Evolutionary conservation across 92 coral and sea anemone species (phyloP), one percentile per base, ranked within the genome.

Genomic region (Epizoanthus scotinus): DNA sequence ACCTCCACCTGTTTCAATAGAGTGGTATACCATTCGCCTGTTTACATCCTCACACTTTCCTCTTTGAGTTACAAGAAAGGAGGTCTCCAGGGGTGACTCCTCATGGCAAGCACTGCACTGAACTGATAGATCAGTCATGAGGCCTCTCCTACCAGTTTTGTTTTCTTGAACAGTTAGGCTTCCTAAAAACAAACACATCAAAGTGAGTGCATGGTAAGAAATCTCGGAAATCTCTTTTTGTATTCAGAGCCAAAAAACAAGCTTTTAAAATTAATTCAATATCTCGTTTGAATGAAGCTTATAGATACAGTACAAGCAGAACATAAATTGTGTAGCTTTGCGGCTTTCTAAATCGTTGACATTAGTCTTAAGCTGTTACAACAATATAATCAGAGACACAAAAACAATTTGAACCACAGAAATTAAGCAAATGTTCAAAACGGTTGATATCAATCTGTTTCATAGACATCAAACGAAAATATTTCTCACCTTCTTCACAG

Each of bases 401-500:
- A 15, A 67, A 67, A 36, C 49, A 67, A 29, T 67, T 34, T 67
- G 26, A 67, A 67, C 25, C 49, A 67, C 72, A 67, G 72, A 67
- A 67, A 67, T 67, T 14, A 17, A 17, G 72, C 27, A 65, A 67
- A 67, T 36, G 72, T 3, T 67, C 25, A 67, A 67, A 67, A 67
- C 53, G 22, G 72, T 67, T 36, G 72, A 67, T 34, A 67, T 67
- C 71, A 36, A 67, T 67, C 72, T 67, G 72, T 64, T 36, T 67
- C 52, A 8, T 70, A 68, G 47, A n/a, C 40, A 42, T 28, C 40
- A 17, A 27, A 27, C 55, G 77, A 66, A 54, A 54, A 78, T 65
- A 68, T 78, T 78, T 78, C 84, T 67, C 82, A 85, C 81, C 84
- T 85, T 78, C 73, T 65, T 63, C 78, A 79, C 88, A 78, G 69